phyloP scores from a whole-genome alignment of 2,113 vertebrate species.

The Neolamprologus toae region DNA sequence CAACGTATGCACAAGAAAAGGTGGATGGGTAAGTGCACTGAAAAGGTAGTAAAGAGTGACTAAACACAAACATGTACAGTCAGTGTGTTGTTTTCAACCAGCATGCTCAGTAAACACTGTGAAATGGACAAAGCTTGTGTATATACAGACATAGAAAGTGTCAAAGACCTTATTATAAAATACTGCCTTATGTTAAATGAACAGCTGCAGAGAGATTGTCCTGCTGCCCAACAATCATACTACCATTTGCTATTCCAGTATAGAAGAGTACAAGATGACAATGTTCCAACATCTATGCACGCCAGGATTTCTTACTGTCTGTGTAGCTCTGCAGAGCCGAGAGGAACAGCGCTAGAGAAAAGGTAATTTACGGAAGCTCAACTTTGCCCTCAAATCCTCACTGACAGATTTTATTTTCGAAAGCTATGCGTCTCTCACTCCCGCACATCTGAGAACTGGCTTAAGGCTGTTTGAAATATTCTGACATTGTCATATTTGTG shows the following conservation, averaged over 20 bases:
- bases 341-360: neutral
- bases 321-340: neutral
- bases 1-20: neutral
- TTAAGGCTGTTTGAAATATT: conserved; percentile 22
- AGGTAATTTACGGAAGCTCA: neutral
- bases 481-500: neutral
- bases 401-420: neutral
- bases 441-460: conserved; percentile 10
- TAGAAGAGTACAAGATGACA: neutral
- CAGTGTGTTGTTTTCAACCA: conserved; percentile 30
- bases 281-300: neutral
- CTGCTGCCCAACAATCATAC: neutral
- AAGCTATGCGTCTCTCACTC: conserved; percentile 8
- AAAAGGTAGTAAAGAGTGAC: neutral
- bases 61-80: conserved; percentile 15
- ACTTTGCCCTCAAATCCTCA: neutral
- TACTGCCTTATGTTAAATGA: neutral
- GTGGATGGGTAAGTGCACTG: neutral
- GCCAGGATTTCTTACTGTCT: neutral
- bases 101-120: conserved; percentile 38
- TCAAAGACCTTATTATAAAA: neutral
- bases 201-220: neutral
- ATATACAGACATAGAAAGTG: neutral
- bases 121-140: neutral
- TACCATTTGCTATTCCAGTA: neutral